Percentiles rank a stretch among this genome's conserved stretches.
phyloP scores from a whole-genome alignment of 2,797 vertebrate species.

The Emydoidea blandingii region DNA sequence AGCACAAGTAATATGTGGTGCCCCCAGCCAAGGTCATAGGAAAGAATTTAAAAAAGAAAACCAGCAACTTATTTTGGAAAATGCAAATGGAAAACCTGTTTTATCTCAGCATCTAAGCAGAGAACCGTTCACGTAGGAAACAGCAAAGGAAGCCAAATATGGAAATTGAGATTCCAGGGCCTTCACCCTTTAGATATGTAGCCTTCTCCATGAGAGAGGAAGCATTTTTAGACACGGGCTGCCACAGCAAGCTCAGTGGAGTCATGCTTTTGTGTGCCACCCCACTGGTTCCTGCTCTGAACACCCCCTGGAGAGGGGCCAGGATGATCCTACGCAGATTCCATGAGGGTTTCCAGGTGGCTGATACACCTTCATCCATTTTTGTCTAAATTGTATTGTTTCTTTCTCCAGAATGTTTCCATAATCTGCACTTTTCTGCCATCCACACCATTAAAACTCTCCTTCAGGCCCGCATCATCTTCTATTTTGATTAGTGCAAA shows the following conservation, averaged over 20 bases:
- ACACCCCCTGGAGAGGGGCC: background rate
- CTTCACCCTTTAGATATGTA: rapidly evolving
- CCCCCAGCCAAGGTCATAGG: slow-evolving; percentile 61
- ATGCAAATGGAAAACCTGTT: slow-evolving; percentile 55
- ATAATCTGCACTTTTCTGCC: background rate
- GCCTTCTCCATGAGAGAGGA: background rate
- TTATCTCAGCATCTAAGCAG: slow-evolving; percentile 20
- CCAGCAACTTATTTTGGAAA: slow-evolving; percentile 47
- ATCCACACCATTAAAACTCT: background rate
- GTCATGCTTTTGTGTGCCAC: background rate
- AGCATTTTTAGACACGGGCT: rapidly evolving
- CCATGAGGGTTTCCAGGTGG: background rate
- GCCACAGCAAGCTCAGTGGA: background rate
- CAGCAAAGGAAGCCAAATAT: background rate
- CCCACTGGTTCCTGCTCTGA: background rate
- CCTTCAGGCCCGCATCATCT: background rate
- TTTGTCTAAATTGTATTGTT: background rate
- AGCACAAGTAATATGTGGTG: slow-evolving; percentile 37
- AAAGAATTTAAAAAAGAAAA: slow-evolving; percentile 51
- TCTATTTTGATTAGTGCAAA: background rate
- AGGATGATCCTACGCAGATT: background rate
- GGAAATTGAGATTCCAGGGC: background rate
- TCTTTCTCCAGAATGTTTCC: background rate
- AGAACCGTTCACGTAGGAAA: background rate
- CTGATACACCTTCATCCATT: rapidly evolving